Percentiles rank a stretch among this genome's conserved stretches.
Evolutionary conservation across 2,113 vertebrate genomes (phyloP).

Genomic region (Nothocercus nigrocapillus): DNA sequence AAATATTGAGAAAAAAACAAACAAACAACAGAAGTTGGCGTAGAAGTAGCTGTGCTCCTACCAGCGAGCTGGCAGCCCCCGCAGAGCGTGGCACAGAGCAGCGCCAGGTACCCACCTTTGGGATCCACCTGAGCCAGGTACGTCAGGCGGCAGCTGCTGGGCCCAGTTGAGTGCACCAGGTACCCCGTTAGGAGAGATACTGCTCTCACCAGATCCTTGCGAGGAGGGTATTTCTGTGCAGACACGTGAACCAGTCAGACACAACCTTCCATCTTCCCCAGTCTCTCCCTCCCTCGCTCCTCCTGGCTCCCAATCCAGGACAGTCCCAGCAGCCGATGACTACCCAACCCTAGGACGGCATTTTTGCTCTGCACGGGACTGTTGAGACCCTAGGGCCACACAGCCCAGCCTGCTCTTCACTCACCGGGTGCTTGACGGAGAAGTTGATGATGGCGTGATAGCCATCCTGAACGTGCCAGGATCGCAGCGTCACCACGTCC

Average conservation of each 20-base stretch:
- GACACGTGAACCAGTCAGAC: neutral
- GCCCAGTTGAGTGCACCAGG: constrained; percentile 75
- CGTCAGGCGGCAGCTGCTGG: constrained; percentile 79
- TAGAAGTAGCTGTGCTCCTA: neutral
- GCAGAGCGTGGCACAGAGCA: neutral
- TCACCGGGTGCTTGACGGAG: constrained; percentile 83
- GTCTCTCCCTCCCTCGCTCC: neutral
- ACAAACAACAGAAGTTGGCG: neutral
- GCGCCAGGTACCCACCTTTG: constrained; percentile 71
- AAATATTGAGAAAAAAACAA: neutral
- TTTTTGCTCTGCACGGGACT: too few relatives aligned
- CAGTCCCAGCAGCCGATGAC: neutral
- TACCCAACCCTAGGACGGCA: neutral
- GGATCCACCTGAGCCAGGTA: constrained; percentile 86
- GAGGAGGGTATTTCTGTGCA: constrained; percentile 78
- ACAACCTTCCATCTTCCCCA: neutral
- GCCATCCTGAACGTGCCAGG: constrained; percentile 76
- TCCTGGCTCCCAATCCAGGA: too few relatives aligned
- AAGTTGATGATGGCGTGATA: constrained; percentile 80
- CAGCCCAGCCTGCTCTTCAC: neutral
- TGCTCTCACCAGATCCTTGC: constrained; percentile 78
- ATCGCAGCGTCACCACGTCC: constrained; percentile 75
- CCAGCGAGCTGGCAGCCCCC: neutral
- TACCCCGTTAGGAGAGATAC: constrained; percentile 82
- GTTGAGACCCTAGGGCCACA: too few relatives aligned